Conservation (phyloP, 2,797 vertebrate species). For the Salmo trutta region DNA sequence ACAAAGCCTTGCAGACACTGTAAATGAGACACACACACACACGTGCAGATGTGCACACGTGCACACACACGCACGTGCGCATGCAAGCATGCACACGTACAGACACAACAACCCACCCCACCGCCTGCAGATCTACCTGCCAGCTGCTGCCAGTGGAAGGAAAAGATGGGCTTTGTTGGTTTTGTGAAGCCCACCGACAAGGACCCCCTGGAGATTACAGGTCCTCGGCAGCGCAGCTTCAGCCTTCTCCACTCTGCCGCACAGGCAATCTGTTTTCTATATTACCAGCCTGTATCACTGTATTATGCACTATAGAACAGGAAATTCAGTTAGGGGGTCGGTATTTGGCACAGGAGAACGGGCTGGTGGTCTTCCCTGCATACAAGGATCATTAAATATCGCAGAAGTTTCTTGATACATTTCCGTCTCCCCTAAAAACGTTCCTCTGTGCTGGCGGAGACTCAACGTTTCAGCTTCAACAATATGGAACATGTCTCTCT, state of each 20-base stretch:
- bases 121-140: conserved; percentile 76
- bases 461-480: conserved; percentile 67
- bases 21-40: conserved; percentile 37
- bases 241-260: conserved; percentile 80
- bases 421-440: conserved; percentile 56
- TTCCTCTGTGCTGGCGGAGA: conserved; percentile 73
- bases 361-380: conserved; percentile 80
- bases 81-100: conserved; percentile 23
- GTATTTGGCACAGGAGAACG: conserved; percentile 84
- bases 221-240: conserved; percentile 77
- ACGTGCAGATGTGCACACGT: conserved; percentile 10
- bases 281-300: conserved; percentile 84
- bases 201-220: conserved; percentile 79
- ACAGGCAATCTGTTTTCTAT: conserved; percentile 88
- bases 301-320: conserved; percentile 89
- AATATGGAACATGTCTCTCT: conserved; percentile 8
- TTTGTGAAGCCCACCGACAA: conserved; percentile 84
- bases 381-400: conserved; percentile 88
- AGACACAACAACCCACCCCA: conserved; percentile 39
- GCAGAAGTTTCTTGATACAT: conserved; percentile 82
- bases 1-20: conserved; percentile 67
- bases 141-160: conserved; percentile 83
- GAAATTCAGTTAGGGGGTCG: conserved; percentile 89
- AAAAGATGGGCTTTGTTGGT: conserved; percentile 85
- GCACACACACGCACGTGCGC: conserved; percentile 13